Evolutionary conservation across 2,888 invertebrate species (phyloP).

Genomic region (Dermolepida albohirtum): DNA sequence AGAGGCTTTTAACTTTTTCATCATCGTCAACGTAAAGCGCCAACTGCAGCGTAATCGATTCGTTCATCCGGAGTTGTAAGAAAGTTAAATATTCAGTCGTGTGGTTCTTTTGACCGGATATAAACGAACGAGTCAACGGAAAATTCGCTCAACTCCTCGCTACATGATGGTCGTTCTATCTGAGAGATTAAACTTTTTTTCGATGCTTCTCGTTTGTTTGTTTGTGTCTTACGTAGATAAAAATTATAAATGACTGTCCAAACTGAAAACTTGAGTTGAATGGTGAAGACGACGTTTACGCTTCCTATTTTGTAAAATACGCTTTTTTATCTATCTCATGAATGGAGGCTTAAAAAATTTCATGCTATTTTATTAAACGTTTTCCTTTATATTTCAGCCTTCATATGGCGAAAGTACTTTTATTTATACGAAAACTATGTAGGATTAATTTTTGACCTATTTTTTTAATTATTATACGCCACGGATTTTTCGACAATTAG

Average conservation of each 20-base stretch:
- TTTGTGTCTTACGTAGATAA: constrained; percentile 23
- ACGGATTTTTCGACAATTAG: too few species aligned
- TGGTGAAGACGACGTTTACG: neutral
- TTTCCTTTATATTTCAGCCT: too few species aligned
- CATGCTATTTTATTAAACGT: too few species aligned
- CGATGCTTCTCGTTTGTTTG: constrained; percentile 26
- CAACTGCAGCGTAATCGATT: constrained; percentile 36
- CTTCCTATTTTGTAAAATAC: too few species aligned
- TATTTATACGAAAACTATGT: too few species aligned
- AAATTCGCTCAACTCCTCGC: constrained; percentile 2
- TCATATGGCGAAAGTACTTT: too few species aligned
- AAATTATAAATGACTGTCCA: constrained; percentile 33
- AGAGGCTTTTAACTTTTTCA: constrained; percentile 25
- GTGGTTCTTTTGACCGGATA: constrained; percentile 20
- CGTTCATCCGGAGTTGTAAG: constrained; percentile 7
- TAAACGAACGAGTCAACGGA: constrained; percentile 6
- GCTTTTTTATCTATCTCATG: too few species aligned
- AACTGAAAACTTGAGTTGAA: constrained; percentile 1
- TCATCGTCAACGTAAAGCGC: neutral
- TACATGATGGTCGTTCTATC: constrained; percentile 2
- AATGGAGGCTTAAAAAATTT: too few species aligned
- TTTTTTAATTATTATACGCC: too few species aligned
- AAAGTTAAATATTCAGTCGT: constrained; percentile 32
- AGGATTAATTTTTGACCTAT: too few species aligned
- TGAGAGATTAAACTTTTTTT: constrained; percentile 28